A percentile compares a stretch with the other conserved stretches of the same genome.
Conservation (phyloP, 2,113 vertebrate genomes). For the Meleagris gallopavo region DNA sequence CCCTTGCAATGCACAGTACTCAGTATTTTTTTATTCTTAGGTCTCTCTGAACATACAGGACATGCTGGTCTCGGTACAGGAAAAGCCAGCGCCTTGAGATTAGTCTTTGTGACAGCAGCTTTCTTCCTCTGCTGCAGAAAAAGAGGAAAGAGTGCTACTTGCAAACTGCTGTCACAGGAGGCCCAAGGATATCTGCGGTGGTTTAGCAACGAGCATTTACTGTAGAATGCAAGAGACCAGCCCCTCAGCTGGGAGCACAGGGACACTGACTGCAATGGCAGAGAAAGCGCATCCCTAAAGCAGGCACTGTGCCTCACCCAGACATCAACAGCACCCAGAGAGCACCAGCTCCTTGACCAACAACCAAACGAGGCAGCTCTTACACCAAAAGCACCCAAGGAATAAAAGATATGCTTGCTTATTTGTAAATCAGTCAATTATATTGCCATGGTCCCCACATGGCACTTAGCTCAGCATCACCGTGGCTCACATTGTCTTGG, state of each 20-base stretch:
- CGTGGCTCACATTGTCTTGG: background rate
- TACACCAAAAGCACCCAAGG: background rate
- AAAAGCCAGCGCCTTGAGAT: conserved; percentile 61
- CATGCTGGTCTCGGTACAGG: conserved; percentile 48
- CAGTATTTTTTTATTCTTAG: conserved; percentile 12
- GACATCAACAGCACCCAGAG: background rate
- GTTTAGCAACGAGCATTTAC: background rate
- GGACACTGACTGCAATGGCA: background rate
- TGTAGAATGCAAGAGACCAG: background rate
- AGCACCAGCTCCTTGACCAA: background rate
- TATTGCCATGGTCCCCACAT: too few species aligned
- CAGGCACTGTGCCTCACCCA: background rate
- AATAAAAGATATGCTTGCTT: background rate
- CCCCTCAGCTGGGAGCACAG: background rate
- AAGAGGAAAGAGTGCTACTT: conserved; percentile 40
- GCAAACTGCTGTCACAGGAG: background rate
- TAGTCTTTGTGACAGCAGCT: conserved; percentile 59
- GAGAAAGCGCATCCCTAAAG: fast-evolving
- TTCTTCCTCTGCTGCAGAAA: conserved; percentile 45
- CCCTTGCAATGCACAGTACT: background rate
- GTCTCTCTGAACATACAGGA: conserved; percentile 40
- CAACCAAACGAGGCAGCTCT: fast-evolving
- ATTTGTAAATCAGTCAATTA: background rate
- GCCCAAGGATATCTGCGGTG: background rate
- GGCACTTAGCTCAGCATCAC: background rate